Evolutionary conservation across 2,797 vertebrate species (phyloP).

Genomic region (Peromyscus attwateri): DNA sequence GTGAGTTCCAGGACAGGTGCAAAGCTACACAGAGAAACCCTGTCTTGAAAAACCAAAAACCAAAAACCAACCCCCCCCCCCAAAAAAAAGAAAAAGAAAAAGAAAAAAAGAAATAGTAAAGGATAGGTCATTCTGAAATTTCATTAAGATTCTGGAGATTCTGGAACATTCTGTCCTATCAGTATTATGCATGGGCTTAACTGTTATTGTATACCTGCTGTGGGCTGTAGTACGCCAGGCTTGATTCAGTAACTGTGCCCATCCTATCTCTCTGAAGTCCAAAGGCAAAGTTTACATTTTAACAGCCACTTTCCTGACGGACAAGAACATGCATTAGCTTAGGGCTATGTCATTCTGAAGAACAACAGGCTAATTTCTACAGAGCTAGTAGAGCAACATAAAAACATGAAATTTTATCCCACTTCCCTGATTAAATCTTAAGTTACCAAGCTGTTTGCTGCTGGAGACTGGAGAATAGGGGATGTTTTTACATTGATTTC

Average conservation of each 20-base stretch:
- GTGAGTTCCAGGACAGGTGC: too few species aligned
- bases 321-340: background rate
- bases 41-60: too few species aligned
- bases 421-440: background rate
- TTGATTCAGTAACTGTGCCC: background rate
- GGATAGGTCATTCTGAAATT: constrained; percentile 42
- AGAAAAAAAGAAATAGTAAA: background rate
- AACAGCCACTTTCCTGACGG: background rate
- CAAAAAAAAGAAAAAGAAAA: too few species aligned
- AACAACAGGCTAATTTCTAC: background rate
- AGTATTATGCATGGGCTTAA: background rate
- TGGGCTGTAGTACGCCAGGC: background rate
- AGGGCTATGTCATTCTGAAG: background rate
- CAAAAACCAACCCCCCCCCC: too few species aligned
- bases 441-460: background rate
- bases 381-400: constrained; percentile 8
- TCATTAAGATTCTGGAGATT: constrained; percentile 25
- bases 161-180: background rate
- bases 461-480: background rate
- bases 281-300: constrained; percentile 9
- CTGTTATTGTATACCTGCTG: background rate
- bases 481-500: constrained; percentile 27
- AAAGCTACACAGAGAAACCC: too few species aligned
- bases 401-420: constrained; percentile 17
- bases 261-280: background rate